phyloP scores from a whole-genome alignment of 2,888 invertebrate species.

The Eupithecia inturbata region DNA sequence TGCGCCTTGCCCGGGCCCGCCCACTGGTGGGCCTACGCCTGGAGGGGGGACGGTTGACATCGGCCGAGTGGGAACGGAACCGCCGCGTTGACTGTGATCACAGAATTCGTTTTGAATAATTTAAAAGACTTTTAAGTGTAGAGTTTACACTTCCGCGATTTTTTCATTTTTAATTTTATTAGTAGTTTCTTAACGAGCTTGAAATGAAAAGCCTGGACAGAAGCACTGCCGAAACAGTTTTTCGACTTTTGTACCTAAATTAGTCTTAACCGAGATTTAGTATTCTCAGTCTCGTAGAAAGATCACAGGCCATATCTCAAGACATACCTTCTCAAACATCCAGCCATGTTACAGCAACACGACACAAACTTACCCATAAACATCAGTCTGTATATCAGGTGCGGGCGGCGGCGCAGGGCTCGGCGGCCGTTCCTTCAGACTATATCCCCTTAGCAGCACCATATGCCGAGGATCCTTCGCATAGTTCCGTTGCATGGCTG shows the following conservation, averaged over 20 bases:
- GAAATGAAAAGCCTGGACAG: too few species aligned
- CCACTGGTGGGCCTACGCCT: constrained; percentile 40
- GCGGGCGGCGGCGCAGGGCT: constrained; percentile 85
- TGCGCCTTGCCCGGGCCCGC: constrained; percentile 50
- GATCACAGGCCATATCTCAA: too few species aligned
- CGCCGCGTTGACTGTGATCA: constrained; percentile 56
- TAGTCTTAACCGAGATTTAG: too few species aligned
- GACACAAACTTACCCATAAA: constrained; percentile 60
- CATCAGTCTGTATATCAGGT: constrained; percentile 72
- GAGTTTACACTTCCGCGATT: too few species aligned
- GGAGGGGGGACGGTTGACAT: constrained; percentile 26
- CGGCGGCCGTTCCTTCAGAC: constrained; percentile 87
- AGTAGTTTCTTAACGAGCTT: too few species aligned
- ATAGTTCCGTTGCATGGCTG: constrained; percentile 93
- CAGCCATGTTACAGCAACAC: too few species aligned
- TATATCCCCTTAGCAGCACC: constrained; percentile 90
- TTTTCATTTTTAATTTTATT: too few species aligned
- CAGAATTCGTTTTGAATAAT: neutral
- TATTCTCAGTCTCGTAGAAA: too few species aligned
- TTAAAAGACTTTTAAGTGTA: neutral
- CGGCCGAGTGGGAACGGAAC: constrained; percentile 38
- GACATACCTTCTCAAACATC: too few species aligned
- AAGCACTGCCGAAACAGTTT: too few species aligned
- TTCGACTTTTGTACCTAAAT: too few species aligned
- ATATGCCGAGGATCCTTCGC: constrained; percentile 94